Evolutionary conservation across 2,113 vertebrate species (phyloP).

Genomic region (Lucifuga dentata): DNA sequence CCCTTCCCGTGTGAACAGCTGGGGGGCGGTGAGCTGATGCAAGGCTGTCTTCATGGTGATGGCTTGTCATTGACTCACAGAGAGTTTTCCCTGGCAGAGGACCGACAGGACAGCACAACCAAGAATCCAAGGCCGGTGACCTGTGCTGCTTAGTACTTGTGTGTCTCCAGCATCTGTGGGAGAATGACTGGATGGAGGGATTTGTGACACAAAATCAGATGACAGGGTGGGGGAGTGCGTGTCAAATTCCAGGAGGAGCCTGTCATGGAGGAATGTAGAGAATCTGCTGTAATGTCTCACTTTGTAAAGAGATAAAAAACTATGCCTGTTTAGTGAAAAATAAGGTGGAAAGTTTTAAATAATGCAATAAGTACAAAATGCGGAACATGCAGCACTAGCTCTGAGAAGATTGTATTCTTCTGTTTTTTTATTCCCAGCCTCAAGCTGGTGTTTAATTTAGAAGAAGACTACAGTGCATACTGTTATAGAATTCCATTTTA

Average conservation of each 20-base stretch:
- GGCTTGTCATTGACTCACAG: slow-evolving; percentile 58
- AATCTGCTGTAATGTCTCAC: slow-evolving; percentile 19
- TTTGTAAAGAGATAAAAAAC: neutral
- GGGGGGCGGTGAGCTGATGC: slow-evolving; percentile 43
- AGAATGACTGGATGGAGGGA: slow-evolving; percentile 35
- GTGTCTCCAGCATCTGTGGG: slow-evolving; percentile 44
- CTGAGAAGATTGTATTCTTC: too few species aligned
- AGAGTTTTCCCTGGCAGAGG: slow-evolving; percentile 28
- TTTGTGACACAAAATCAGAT: slow-evolving; percentile 63
- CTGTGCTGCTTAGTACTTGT: slow-evolving; percentile 43
- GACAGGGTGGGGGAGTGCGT: neutral
- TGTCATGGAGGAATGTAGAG: slow-evolving; percentile 39
- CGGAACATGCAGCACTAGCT: too few species aligned
- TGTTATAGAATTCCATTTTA: too few species aligned
- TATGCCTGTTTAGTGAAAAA: neutral
- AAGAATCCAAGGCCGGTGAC: slow-evolving; percentile 53
- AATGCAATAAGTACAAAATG: too few species aligned
- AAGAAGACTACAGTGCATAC: too few species aligned
- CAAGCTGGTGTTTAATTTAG: neutral
- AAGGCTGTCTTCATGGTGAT: slow-evolving; percentile 33
- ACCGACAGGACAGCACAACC: slow-evolving; percentile 17
- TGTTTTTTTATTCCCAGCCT: neutral
- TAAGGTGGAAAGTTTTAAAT: neutral
- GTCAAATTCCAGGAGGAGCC: slow-evolving; percentile 26
- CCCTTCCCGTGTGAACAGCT: slow-evolving; percentile 53